Evolutionary conservation across 2,113 vertebrate genomes (phyloP), one percentile per base, ranked within the genome.

Genomic region (Varanus komodoensis): DNA sequence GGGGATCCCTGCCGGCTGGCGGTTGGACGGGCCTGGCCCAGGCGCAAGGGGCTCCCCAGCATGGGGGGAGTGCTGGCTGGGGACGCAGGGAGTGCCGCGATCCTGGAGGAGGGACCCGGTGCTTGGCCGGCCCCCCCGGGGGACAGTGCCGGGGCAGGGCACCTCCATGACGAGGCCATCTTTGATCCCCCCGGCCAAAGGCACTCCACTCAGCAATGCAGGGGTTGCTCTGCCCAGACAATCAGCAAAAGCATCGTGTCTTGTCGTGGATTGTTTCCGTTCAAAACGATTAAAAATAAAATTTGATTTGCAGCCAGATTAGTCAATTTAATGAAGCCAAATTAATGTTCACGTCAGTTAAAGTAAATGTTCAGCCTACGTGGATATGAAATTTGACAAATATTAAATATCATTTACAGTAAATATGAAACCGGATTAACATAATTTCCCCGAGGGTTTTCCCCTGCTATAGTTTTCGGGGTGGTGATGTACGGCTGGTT

Each of bases 401-500:
- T 34, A 14, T 73, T 54, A 73, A n/a, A 6, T 74, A 52, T 64
- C 17, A 64, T 64, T 64, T 64, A 64, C 61, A 52, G 32, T n/a
- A 27, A 52, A n/a, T 73, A 71, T 25, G 44, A 38, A 25, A 71
- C 52, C 54, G 34, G 38, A 71, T 69, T 15, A 71, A 38, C 6
- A 52, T 8, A 15, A 23, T 38, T 83, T 25, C 23, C 48, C 32
- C 34, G 48, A 14, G 57, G 57, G 6, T 61, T 83, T 75, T 61
- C 81, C 71, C 48, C 73, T 6, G 44, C 38, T n/a, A 32, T n/a
- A n/a, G 27, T 27, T 80, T 61, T 79, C 8, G 2, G 34, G 32
- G 19, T 68, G 32, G 81, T 29, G n/a, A 29, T 50, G 12, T 75
- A 82, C 61, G 89, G 67, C 93, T 90, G 84, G 73, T 82, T 87